Percentiles rank a stretch among this genome's conserved stretches.
Conservation (phyloP, 1,140 invertebrate species). For the Gryllus bimaculatus region DNA sequence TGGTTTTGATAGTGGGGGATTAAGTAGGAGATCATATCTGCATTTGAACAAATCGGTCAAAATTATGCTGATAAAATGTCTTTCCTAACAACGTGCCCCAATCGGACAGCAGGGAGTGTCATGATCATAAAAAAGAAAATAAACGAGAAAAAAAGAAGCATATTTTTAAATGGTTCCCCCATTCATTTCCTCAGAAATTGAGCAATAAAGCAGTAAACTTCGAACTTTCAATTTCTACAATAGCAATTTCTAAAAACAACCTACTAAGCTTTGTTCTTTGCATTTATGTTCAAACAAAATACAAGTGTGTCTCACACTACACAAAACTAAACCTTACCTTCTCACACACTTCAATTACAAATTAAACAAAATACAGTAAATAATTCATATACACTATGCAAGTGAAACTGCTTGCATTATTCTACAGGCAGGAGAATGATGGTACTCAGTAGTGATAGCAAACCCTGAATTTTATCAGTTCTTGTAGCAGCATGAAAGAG, state of each 20-base stretch:
- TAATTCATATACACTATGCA: background rate
- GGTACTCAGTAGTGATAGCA: slow-evolving; percentile 3
- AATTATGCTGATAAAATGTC: background rate
- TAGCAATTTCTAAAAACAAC: background rate
- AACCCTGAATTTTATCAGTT: slow-evolving; percentile 10
- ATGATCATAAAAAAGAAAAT: background rate
- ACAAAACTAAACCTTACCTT: background rate
- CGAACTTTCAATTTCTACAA: background rate
- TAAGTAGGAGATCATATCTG: background rate
- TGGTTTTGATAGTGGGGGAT: background rate
- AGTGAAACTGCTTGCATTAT: slow-evolving; percentile 7
- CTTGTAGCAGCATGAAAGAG: background rate
- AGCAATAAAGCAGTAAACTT: background rate
- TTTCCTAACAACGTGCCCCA: background rate
- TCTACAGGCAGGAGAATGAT: slow-evolving; percentile 8
- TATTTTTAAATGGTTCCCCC: background rate
- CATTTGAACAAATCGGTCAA: background rate
- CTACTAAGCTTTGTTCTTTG: background rate
- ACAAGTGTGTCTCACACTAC: background rate
- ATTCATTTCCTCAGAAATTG: background rate
- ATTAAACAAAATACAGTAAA: background rate
- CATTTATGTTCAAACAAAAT: background rate
- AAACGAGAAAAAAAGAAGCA: background rate
- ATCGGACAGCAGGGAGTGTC: background rate
- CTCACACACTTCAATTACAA: background rate